phyloP scores from a whole-genome alignment of 2,888 invertebrate genomes.

The Yponomeuta malinellus region DNA sequence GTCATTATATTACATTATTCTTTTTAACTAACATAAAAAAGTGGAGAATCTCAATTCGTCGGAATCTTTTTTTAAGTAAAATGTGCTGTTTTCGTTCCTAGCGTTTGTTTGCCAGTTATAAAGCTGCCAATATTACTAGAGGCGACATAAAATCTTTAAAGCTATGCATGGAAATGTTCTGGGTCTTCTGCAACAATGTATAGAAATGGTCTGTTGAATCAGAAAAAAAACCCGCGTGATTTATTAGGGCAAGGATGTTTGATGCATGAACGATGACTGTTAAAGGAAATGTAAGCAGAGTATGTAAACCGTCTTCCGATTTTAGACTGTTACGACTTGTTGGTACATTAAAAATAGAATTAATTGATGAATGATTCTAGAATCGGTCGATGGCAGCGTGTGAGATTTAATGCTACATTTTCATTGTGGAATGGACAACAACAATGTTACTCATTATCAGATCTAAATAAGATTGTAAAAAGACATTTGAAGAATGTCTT shows the following conservation, averaged over 20 bases:
- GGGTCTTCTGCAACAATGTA: too few species aligned
- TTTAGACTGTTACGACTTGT: conserved; percentile 1
- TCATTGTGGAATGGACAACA: too few species aligned
- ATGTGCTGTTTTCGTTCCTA: too few species aligned
- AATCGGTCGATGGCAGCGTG: not conserved
- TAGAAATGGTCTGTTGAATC: not conserved
- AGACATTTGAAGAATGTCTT: not conserved
- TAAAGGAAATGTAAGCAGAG: not conserved
- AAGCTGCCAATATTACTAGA: too few species aligned
- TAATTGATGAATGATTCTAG: not conserved
- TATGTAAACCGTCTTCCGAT: not conserved
- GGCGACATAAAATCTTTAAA: too few species aligned
- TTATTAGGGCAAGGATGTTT: not conserved
- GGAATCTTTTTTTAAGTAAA: too few species aligned
- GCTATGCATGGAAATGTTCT: too few species aligned
- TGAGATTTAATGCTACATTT: not conserved
- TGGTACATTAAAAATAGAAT: not conserved
- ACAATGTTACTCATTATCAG: not conserved
- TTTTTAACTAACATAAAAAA: too few species aligned
- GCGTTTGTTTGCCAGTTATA: too few species aligned
- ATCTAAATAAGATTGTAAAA: not conserved
- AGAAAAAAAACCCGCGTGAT: not conserved
- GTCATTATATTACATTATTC: too few species aligned
- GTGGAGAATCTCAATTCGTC: too few species aligned
- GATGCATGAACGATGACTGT: not conserved